Base-by-base conservation (phyloP, 2,888 invertebrate genomes). In the Aromia moschata region DNA sequence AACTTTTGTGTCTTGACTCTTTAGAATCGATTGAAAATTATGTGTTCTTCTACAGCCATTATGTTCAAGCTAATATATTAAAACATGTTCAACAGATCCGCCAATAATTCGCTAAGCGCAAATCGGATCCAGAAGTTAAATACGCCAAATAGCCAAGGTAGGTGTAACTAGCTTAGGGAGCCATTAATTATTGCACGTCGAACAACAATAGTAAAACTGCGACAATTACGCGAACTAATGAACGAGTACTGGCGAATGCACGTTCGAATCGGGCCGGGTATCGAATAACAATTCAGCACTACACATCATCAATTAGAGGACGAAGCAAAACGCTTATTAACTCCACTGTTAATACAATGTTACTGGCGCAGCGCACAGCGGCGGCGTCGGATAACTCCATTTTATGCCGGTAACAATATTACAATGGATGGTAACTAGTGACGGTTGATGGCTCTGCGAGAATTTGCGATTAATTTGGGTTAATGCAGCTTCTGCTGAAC, bases 281-380 rank as follows among this genome's bases (percentile, higher is more conserved):
- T 64, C 68, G 62, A 65, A 62, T 65, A 64, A 68, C 65, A 59
- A 68, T 68, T 64, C 62, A 58, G 63, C 64, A 54, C 67, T 60
- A 60, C 65, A 62, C 61, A 64, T 68, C 60, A 64, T 62, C 65
- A 65, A 68, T 68, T 68, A 68, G 64, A 57, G 58, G 57, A 68
- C 68, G 65, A 68, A 67, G 61, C 64, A 53, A 44, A 64, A 61
- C 57, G 65, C 53, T 60, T 64, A 64, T 59, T 62, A 59, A 54
- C 62, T 57, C 51, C 51, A 44, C 49, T 40, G 56, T 45, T 60
- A 46, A 60, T 53, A 56, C 56, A 43, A 25, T 18, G 16, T 36
- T 47, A 31, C 51, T 54, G 56, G 59, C 54, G 55, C 33, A 52
- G 53, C 40, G 15, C 15, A 15, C 25, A 33, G 17, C n/a, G 31